Conservation (phyloP, 2,113 vertebrate species). For the Ibidorhyncha struthersii region DNA sequence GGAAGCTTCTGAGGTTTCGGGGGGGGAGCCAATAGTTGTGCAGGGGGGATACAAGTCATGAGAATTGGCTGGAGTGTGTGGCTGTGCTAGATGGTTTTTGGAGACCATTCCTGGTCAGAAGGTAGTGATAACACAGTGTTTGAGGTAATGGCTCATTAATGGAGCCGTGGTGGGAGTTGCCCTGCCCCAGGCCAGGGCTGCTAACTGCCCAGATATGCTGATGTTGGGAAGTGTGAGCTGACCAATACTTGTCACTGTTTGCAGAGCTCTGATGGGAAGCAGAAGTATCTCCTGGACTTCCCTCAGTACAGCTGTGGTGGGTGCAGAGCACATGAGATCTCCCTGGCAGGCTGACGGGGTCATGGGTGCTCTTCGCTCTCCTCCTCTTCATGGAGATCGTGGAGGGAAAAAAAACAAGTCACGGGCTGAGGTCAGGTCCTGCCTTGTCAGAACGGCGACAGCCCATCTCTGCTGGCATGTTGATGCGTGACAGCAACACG, state of each 20-base stretch:
- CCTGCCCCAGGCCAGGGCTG: not conserved
- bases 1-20: not conserved
- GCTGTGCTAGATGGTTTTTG: not conserved
- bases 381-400: not conserved
- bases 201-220: not conserved
- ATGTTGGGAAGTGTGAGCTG: accelerated
- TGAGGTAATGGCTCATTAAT: not conserved
- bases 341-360: not conserved
- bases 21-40: not conserved
- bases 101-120: not conserved
- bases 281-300: not conserved
- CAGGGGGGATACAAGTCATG: not conserved
- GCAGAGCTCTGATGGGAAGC: not conserved
- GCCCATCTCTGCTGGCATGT: accelerated
- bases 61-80: not conserved
- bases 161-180: not conserved
- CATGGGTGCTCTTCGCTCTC: not conserved
- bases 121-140: accelerated
- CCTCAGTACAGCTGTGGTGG: too few species aligned
- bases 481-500: accelerated
- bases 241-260: not conserved
- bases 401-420: not conserved
- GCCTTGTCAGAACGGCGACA: not conserved
- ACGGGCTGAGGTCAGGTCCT: not conserved
- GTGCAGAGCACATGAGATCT: not conserved